Conservation (phyloP, 2,888 invertebrate species). For the Colletes collaris region DNA sequence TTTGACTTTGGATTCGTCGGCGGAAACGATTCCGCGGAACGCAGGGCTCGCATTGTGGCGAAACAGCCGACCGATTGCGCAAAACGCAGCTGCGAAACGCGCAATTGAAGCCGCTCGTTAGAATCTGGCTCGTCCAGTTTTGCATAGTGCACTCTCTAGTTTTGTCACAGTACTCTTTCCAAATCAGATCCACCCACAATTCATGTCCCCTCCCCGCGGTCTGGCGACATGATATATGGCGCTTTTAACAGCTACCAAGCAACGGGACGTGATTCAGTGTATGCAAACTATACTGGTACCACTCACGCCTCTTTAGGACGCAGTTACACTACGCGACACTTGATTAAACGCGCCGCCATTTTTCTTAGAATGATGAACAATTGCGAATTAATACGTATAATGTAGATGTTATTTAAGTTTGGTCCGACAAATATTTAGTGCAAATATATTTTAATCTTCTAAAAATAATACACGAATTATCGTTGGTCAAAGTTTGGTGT, state of each 20-base stretch:
- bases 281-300: conserved; percentile 45
- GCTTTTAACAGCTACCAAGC: conserved; percentile 62
- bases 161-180: conserved; percentile 57
- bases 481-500: no score
- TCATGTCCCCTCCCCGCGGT: conserved; percentile 35
- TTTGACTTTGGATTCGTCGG: conserved; percentile 11
- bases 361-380: no score
- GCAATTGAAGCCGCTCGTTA: conserved; percentile 51
- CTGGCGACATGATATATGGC: conserved; percentile 58
- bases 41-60: conserved; percentile 20
- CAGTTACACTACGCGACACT: conserved; percentile 8
- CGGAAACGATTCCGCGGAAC: background rate
- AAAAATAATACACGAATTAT: no score
- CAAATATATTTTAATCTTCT: no score
- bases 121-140: conserved; percentile 28
- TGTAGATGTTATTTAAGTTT: no score
- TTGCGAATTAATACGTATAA: no score
- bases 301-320: conserved; percentile 52
- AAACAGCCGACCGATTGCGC: conserved; percentile 27
- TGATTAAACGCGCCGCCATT: no score
- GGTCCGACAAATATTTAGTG: no score
- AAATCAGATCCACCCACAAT: conserved; percentile 66
- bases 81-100: conserved; percentile 40
- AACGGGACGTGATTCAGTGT: conserved; percentile 51
- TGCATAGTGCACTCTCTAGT: conserved; percentile 55